phyloP scores from a whole-genome alignment of 2,797 vertebrate species.

The Vultur gryphus region DNA sequence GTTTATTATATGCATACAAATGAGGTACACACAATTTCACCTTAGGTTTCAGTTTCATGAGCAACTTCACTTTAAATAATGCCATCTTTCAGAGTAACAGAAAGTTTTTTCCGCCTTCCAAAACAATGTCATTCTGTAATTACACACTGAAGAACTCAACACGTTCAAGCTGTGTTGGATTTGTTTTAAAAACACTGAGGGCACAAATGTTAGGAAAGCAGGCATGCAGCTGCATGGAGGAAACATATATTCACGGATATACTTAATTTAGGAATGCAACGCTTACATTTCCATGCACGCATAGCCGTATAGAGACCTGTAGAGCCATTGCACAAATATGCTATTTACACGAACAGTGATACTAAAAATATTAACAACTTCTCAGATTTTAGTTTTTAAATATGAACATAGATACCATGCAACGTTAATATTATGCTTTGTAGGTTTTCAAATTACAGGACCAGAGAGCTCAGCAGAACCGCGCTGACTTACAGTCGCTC shows the following conservation, averaged over 20 bases:
- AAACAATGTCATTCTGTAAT: background rate
- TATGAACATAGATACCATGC: rapidly evolving
- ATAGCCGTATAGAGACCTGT: rapidly evolving
- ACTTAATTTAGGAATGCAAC: background rate
- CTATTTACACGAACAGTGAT: too few species aligned
- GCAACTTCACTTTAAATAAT: background rate
- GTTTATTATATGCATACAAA: conserved; percentile 65
- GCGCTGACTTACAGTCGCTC: rapidly evolving
- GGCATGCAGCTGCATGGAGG: background rate
- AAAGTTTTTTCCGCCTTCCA: background rate
- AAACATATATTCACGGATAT: rapidly evolving
- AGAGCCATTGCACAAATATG: background rate
- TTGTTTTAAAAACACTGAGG: background rate
- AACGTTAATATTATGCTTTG: background rate
- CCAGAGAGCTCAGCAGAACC: background rate
- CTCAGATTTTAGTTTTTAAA: background rate
- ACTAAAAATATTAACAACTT: rapidly evolving
- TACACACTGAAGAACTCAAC: background rate
- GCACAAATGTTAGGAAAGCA: background rate
- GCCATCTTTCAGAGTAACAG: background rate
- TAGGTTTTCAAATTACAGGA: background rate
- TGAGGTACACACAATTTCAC: background rate
- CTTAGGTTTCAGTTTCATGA: background rate
- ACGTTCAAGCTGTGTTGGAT: background rate
- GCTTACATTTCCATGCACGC: background rate